Evolutionary conservation across 2,113 vertebrate genomes (phyloP), one percentile per base, ranked within the genome.

Genomic region (Anser brachyrhynchus): DNA sequence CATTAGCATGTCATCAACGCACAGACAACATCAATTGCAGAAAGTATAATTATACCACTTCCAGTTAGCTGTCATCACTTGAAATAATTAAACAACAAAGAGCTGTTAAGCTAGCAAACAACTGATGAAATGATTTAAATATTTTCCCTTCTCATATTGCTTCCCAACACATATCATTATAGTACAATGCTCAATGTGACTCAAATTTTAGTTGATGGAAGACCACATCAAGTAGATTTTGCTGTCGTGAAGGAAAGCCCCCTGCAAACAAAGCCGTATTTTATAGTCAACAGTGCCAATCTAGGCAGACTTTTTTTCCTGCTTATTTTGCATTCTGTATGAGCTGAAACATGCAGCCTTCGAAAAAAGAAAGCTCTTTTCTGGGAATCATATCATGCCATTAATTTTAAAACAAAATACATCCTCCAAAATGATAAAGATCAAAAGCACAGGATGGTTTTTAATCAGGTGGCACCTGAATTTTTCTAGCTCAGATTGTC

Each of bases 21-120:
- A 59, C 5, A 66, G 39, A 69, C 7, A 75, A 44, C 41, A 82
- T 76, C 41, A 84, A 14, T 52, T 84, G 46, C 52, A 86, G 44
- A 79, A 78, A 52, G 28, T 84, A 9, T 44, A 84, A 74, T 74
- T 91, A 82, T 72, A 25, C 6, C 13, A 55, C n/a, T 89, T 81
- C n/a, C 31, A 78, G 52, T 92, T 76, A 87, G 43, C 84, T 92
- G 35, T 91, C 74, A 70, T 92, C 74, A 72, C 44, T 49, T 83
- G 58, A 62, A 85, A 84, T 82, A 92, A 84, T 65, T 92, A 78
- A 91, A 71, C 65, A 43, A 21, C 4, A 61, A 67, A 87, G 81
- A 67, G 6, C 20, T 83, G 52, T 83, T 52, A 71, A 65, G 52
- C 18, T 81, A 69, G 26, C 10, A 78, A 91, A 87, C 3, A 39